Evolutionary conservation across 2,888 invertebrate genomes (phyloP).

Genomic region (Elaeidobius kamerunicus): DNA sequence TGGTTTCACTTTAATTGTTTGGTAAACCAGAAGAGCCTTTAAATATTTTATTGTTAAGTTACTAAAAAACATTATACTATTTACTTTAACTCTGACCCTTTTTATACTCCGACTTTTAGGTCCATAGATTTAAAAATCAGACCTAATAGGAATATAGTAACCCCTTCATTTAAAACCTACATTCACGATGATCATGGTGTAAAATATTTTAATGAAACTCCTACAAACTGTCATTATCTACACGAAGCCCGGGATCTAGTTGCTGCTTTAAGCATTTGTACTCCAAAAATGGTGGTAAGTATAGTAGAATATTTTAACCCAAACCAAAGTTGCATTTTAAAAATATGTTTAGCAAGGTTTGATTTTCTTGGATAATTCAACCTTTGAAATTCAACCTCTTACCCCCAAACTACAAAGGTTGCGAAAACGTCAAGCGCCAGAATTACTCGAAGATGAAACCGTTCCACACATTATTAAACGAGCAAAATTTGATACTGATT

Average conservation of each 20-base stretch:
- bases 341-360: conserved; percentile 59
- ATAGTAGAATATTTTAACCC: too few relatives aligned
- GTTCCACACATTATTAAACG: conserved; percentile 60
- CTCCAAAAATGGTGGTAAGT: conserved; percentile 61
- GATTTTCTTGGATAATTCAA: conserved; percentile 63
- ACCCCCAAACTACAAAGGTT: conserved; percentile 47
- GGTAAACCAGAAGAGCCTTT: too few relatives aligned
- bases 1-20: too few relatives aligned
- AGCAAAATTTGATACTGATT: conserved; percentile 46
- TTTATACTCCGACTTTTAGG: conserved; percentile 42
- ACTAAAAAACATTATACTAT: not conserved
- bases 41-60: too few relatives aligned
- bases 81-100: not conserved
- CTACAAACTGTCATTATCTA: conserved; percentile 61
- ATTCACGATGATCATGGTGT: conserved; percentile 51
- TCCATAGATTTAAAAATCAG: conserved; percentile 60
- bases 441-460: conserved; percentile 33
- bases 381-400: conserved; percentile 68
- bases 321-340: not conserved
- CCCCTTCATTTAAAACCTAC: conserved; percentile 62
- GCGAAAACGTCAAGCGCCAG: conserved; percentile 47
- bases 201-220: conserved; percentile 38
- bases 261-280: conserved; percentile 67
- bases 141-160: conserved; percentile 60
- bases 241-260: conserved; percentile 57